Percentiles rank a stretch among this genome's conserved stretches.
These are phyloP conservation scores for Macropus fuliginosus DNA, from an alignment of 2,797 vertebrate species.

Conservation along the genomic window DNA sequence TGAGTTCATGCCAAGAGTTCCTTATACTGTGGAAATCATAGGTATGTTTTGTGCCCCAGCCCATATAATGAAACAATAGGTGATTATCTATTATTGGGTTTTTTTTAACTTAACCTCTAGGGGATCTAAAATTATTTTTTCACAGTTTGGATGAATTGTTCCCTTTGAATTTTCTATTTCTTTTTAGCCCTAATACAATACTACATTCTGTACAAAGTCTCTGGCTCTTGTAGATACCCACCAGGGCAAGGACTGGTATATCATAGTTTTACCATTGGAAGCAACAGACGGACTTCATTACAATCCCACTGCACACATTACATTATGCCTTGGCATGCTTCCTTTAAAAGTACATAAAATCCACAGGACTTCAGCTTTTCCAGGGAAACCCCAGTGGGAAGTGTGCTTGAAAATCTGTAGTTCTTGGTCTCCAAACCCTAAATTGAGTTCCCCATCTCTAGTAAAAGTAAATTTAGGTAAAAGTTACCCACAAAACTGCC, in stretches of 20 bases:
- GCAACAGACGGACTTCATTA: background rate
- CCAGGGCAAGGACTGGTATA: constrained; percentile 6
- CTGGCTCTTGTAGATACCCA: constrained; percentile 30
- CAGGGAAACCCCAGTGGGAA: constrained; percentile 57
- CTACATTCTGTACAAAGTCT: constrained; percentile 14
- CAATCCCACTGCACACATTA: constrained; percentile 23
- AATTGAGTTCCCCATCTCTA: constrained; percentile 54
- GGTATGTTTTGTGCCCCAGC: background rate
- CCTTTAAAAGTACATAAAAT: constrained; percentile 46
- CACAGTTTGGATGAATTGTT: background rate
- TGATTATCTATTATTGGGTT: constrained; percentile 16
- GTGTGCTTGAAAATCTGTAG: constrained; percentile 27
- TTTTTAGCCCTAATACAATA: constrained; percentile 41
- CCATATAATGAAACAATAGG: constrained; percentile 26
- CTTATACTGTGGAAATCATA: background rate
- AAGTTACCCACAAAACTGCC: constrained; percentile 67
- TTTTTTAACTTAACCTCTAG: constrained; percentile 40
- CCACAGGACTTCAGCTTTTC: constrained; percentile 40
- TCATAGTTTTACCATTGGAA: constrained; percentile 10
- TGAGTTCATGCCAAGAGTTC: background rate
- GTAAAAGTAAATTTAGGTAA: constrained; percentile 69
- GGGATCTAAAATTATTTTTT: background rate
- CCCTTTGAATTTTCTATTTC: background rate
- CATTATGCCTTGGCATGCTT: constrained; percentile 13
- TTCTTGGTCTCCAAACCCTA: constrained; percentile 67